phyloP scores from a whole-genome alignment of 2,797 vertebrate species.

The Arremon aurantiirostris region DNA sequence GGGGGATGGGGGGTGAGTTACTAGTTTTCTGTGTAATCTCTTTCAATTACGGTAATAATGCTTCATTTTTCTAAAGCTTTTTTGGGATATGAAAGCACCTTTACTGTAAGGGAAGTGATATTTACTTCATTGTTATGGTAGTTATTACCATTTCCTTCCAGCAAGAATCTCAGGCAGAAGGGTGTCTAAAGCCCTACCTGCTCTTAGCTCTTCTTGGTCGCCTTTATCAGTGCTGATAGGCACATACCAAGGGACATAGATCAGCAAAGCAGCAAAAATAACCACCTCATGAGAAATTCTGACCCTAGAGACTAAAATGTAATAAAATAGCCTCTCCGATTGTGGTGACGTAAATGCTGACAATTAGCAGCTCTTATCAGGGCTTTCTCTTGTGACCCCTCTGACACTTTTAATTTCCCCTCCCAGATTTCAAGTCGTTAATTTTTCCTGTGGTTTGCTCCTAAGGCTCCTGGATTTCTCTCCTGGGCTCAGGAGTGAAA shows the following conservation, averaged over 20 bases:
- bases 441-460: neutral
- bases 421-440: neutral
- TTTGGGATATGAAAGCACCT: constrained; percentile 23
- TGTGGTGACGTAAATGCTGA: constrained; percentile 25
- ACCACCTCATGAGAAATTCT: neutral
- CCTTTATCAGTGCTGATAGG: neutral
- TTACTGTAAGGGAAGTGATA: constrained; percentile 30
- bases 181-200: neutral
- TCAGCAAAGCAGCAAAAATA: constrained; percentile 10
- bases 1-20: neutral
- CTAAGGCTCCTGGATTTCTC: neutral
- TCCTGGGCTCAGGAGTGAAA: neutral
- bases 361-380: constrained; percentile 13
- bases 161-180: neutral
- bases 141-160: constrained; percentile 24
- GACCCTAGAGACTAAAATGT: neutral
- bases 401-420: constrained; percentile 13
- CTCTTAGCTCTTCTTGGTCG: neutral
- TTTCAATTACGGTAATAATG: neutral
- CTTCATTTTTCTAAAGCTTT: neutral
- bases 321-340: neutral
- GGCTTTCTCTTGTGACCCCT: neutral
- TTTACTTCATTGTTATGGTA: constrained; percentile 29
- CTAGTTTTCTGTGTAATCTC: neutral
- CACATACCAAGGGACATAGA: neutral